These are phyloP conservation scores for Poeciliopsis turrubarensis DNA, from an alignment of 2,113 vertebrate species.

Conservation along the genomic window DNA sequence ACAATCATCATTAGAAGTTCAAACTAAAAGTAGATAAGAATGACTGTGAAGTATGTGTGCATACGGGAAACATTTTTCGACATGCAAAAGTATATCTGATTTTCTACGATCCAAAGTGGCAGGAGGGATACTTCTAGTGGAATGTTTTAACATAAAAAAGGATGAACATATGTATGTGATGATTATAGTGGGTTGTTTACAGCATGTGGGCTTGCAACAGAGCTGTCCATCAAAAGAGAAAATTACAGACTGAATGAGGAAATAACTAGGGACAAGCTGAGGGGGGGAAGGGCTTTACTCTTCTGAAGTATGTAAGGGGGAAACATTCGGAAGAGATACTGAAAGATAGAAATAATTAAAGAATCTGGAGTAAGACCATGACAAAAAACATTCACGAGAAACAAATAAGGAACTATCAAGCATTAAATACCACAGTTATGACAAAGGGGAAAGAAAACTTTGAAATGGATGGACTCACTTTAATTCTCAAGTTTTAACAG, in stretches of 20 bases:
- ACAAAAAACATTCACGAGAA: neutral
- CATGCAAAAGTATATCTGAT: neutral
- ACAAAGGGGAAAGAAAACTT: neutral
- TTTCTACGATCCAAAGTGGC: neutral
- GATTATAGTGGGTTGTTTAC: constrained; percentile 27
- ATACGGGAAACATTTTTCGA: neutral
- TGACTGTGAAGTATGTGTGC: neutral
- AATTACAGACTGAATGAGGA: constrained; percentile 54
- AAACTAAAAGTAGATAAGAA: neutral
- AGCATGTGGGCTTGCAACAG: neutral
- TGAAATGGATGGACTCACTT: neutral
- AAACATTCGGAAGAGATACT: neutral
- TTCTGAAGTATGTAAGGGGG: constrained; percentile 4
- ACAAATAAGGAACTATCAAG: neutral
- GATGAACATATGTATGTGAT: neutral
- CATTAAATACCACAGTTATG: neutral
- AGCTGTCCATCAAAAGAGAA: constrained; percentile 25
- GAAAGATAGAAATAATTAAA: constrained; percentile 1
- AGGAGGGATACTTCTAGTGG: neutral
- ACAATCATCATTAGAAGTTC: neutral
- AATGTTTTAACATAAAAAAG: constrained; percentile 1
- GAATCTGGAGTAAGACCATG: neutral
- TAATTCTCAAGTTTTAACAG: neutral
- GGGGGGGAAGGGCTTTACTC: constrained; percentile 7
- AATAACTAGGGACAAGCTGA: constrained; percentile 19